Percentiles rank a stretch among this genome's conserved stretches.
phyloP scores from a whole-genome alignment of 1,140 invertebrate genomes.

The Hyles euphorbiae region DNA sequence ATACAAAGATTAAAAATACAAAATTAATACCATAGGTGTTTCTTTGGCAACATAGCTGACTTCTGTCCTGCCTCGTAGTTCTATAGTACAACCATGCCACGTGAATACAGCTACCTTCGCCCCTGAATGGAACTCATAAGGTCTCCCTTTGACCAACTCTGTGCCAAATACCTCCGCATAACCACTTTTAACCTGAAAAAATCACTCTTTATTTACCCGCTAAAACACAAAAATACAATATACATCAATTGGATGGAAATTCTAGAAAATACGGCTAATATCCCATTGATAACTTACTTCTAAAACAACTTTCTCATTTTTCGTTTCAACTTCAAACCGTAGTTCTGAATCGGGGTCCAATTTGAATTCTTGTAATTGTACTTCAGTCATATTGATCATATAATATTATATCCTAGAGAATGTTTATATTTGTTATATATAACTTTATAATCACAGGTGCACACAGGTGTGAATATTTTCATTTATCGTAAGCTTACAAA shows the following conservation, averaged over 20 bases:
- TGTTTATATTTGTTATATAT: too few species aligned
- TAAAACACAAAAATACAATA: neutral
- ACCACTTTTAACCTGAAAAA: slow-evolving; percentile 87
- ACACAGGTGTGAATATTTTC: too few species aligned
- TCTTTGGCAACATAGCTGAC: slow-evolving; percentile 96
- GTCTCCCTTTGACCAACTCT: slow-evolving; percentile 94
- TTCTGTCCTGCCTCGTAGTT: slow-evolving; percentile 91
- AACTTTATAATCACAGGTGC: too few species aligned
- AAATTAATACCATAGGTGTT: slow-evolving; percentile 91
- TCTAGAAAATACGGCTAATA: too few species aligned
- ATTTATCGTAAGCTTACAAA: too few species aligned
- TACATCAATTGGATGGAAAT: too few species aligned
- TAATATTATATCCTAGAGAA: too few species aligned
- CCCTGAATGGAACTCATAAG: slow-evolving; percentile 92
- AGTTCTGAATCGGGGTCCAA: slow-evolving; percentile 93
- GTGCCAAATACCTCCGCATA: slow-evolving; percentile 98
- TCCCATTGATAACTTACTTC: slow-evolving; percentile 77
- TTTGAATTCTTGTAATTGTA: slow-evolving; percentile 84
- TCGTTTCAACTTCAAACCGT: slow-evolving; percentile 94
- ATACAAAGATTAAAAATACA: neutral
- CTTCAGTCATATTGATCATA: slow-evolving; percentile 60
- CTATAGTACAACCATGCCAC: slow-evolving; percentile 94
- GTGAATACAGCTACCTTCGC: slow-evolving; percentile 97
- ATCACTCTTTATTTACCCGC: slow-evolving; percentile 4
- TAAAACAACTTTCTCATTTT: slow-evolving; percentile 88